Percentiles rank a stretch among this genome's conserved stretches.
Evolutionary conservation across 2,888 invertebrate genomes (phyloP).

Genomic region (Lacanobia wlatinum): DNA sequence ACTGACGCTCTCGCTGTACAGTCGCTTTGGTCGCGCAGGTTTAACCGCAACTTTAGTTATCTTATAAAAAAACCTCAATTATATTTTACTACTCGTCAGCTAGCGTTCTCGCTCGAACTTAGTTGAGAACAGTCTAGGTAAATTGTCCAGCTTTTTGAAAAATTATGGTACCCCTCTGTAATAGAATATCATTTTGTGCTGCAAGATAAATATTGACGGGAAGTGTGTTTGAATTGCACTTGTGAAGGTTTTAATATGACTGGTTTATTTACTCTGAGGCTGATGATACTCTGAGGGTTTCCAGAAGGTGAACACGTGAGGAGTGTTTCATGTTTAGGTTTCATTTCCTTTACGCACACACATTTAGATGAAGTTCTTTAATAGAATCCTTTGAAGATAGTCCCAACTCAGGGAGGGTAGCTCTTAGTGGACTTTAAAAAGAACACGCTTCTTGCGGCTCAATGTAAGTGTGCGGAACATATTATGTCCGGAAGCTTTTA

Average conservation of each 20-base stretch:
- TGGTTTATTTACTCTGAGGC: conserved; percentile 1
- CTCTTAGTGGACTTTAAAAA: no score
- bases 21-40: no score
- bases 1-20: no score
- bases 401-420: not conserved
- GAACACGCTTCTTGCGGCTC: no score
- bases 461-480: no score
- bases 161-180: not conserved
- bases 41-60: no score
- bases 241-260: conserved; percentile 14
- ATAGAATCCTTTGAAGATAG: not conserved
- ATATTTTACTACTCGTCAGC: no score
- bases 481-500: no score
- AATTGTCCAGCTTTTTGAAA: not conserved
- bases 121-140: no score
- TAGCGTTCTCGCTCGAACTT: no score
- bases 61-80: no score
- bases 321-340: not conserved
- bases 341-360: not conserved
- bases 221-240: conserved; percentile 39
- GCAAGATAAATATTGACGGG: conserved; percentile 20
- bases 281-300: not conserved
- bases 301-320: not conserved
- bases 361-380: not conserved
- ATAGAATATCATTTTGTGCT: conserved; percentile 1